These are phyloP conservation scores for Choloepus didactylus DNA, from an alignment of 2,797 vertebrate species.

Conservation along the genomic window DNA sequence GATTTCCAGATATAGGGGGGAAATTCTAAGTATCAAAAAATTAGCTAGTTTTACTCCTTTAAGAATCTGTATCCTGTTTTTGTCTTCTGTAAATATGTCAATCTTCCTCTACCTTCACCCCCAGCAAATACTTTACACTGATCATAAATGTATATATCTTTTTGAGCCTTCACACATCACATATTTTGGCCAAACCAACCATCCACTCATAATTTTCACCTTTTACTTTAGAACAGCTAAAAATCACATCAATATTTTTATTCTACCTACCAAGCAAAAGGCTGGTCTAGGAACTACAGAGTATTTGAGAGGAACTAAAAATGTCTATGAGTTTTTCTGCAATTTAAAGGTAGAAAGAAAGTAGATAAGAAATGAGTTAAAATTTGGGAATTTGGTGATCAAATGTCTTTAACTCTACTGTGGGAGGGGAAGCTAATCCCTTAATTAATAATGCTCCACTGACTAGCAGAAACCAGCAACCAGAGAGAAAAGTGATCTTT, in stretches of 20 bases:
- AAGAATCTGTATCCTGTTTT: neutral
- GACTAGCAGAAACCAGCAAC: neutral
- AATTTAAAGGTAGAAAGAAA: neutral
- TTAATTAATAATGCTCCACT: neutral
- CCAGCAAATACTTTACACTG: neutral
- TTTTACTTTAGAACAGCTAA: constrained; percentile 31
- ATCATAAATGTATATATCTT: neutral
- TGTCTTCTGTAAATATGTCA: neutral
- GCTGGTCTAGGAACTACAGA: neutral
- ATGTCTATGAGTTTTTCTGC: neutral
- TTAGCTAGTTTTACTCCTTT: neutral
- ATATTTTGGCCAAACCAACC: neutral
- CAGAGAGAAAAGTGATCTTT: neutral
- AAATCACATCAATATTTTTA: constrained; percentile 29
- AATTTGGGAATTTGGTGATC: neutral
- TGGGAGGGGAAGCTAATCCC: neutral
- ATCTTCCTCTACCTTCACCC: neutral
- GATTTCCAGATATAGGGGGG: neutral
- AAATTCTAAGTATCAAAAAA: neutral
- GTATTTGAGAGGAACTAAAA: constrained; percentile 33
- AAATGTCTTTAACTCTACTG: neutral
- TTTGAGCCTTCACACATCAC: neutral
- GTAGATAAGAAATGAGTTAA: constrained; percentile 1
- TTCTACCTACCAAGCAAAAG: neutral
- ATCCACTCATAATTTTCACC: neutral